phyloP scores from a whole-genome alignment of 2,888 invertebrate genomes.

The Dasypolia templi region DNA sequence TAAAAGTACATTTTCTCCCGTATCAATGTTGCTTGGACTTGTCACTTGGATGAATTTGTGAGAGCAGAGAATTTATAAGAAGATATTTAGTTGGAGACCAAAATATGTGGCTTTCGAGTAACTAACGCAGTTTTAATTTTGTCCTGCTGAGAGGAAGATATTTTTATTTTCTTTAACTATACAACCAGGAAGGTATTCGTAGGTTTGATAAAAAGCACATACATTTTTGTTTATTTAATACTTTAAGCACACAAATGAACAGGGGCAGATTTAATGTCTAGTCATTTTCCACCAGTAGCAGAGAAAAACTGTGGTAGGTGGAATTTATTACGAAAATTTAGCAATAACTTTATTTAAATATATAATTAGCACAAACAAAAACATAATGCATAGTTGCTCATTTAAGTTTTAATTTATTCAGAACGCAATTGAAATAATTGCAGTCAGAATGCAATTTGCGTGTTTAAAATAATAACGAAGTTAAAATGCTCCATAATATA shows the following conservation, averaged over 20 bases:
- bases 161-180: background rate
- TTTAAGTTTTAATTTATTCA: conserved; percentile 10
- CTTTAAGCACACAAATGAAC: too few relatives aligned
- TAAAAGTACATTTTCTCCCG: conserved; percentile 6
- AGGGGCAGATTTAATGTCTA: too few relatives aligned
- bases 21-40: conserved; percentile 8
- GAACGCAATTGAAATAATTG: conserved; percentile 1
- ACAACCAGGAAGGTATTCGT: background rate
- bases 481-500: background rate
- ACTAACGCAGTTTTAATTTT: too few relatives aligned
- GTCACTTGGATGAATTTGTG: background rate
- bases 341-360: too few relatives aligned
- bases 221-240: too few relatives aligned
- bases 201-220: too few relatives aligned
- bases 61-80: conserved; percentile 6
- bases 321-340: too few relatives aligned
- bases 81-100: background rate
- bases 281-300: too few relatives aligned
- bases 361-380: too few relatives aligned
- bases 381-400: background rate
- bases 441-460: conserved; percentile 15
- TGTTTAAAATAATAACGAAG: conserved; percentile 4
- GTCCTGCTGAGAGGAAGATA: background rate
- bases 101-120: background rate
- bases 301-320: too few relatives aligned